Evolutionary conservation across 2,888 invertebrate genomes (phyloP).

Genomic region (Hemicrepidius hirtus): DNA sequence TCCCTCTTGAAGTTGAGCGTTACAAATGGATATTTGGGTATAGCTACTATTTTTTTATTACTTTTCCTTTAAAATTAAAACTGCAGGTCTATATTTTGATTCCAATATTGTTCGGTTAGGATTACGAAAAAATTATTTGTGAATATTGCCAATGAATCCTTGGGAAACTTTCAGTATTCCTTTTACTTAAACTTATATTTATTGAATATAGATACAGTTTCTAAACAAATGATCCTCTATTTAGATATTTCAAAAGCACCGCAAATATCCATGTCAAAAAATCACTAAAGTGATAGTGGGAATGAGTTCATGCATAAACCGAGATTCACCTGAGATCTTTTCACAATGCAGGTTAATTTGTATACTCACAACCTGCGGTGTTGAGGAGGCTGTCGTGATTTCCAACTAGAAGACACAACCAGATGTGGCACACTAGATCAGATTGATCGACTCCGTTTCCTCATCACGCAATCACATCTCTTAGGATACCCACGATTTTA

Average conservation of each 20-base stretch:
- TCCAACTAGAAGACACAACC: slow-evolving; percentile 42
- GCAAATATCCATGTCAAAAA: slow-evolving; percentile 17
- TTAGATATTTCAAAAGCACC: slow-evolving; percentile 16
- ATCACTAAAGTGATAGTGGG: slow-evolving; percentile 27
- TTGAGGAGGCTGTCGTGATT: slow-evolving; percentile 49
- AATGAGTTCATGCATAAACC: slow-evolving; percentile 34
- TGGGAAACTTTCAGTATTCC: too few relatives aligned
- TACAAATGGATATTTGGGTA: too few relatives aligned
- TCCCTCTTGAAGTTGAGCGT: too few relatives aligned
- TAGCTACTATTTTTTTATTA: too few relatives aligned
- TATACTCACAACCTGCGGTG: slow-evolving; percentile 53
- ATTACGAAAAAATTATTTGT: too few relatives aligned
- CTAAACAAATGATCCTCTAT: slow-evolving; percentile 15
- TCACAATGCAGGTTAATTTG: slow-evolving; percentile 51
- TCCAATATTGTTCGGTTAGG: too few relatives aligned
- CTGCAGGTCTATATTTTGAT: too few relatives aligned
- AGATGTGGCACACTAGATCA: slow-evolving; percentile 53
- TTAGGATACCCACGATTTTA: slow-evolving; percentile 44
- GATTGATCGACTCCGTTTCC: slow-evolving; percentile 55
- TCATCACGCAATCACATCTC: slow-evolving; percentile 56
- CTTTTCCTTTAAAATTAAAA: too few relatives aligned
- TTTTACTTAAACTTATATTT: too few relatives aligned
- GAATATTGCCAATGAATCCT: too few relatives aligned
- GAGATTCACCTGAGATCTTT: slow-evolving; percentile 46
- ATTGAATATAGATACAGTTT: too few relatives aligned